A percentile compares a stretch with the other conserved stretches of the same genome.
Conservation (phyloP, 2,797 vertebrate genomes). For the Malurus leucopterus region DNA sequence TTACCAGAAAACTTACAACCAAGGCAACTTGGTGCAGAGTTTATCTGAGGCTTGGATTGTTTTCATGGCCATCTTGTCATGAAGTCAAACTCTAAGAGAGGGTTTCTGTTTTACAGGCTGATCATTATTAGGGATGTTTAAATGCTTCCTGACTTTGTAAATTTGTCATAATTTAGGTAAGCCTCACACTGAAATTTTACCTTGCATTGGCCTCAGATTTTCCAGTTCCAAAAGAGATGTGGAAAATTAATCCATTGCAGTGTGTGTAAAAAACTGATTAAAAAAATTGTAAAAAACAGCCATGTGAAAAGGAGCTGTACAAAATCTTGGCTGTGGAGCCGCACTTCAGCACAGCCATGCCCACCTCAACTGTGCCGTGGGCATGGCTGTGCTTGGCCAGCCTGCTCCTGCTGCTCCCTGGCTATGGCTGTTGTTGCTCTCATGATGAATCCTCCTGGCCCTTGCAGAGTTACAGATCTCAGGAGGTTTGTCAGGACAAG, state of each 20-base stretch:
- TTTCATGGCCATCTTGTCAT: neutral
- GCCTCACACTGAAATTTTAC: neutral
- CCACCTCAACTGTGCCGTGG: neutral
- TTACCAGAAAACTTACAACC: neutral
- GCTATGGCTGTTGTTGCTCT: neutral
- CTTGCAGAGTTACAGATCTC: neutral
- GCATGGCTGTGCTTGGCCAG: neutral
- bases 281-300: neutral
- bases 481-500: neutral
- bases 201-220: neutral
- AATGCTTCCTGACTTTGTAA: neutral
- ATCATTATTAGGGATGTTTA: neutral
- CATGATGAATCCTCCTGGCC: neutral
- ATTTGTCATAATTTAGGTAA: neutral
- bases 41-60: neutral
- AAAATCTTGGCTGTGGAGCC: neutral
- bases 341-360: neutral
- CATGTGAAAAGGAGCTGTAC: neutral
- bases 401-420: neutral
- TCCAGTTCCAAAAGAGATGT: neutral
- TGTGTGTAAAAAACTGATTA: neutral
- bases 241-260: neutral
- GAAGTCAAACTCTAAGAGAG: neutral
- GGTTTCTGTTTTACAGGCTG: neutral
- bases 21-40: neutral